These are phyloP conservation scores for Amphiprion clarkii DNA, from an alignment of 2,797 vertebrate genomes.

Conservation along the genomic window DNA sequence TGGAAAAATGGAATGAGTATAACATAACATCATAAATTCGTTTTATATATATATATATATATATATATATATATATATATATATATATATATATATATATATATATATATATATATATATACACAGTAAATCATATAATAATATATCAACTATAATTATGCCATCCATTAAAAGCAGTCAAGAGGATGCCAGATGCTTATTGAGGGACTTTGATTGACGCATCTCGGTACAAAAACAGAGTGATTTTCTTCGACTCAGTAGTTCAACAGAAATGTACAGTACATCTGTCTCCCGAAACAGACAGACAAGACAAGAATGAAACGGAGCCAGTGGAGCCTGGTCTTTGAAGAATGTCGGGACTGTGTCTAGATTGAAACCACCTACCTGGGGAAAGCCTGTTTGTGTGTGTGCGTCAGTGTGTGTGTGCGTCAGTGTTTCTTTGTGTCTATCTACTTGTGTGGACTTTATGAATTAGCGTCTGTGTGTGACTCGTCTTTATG, in stretches of 20 bases:
- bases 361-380: constrained; percentile 45
- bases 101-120: too few relatives aligned
- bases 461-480: constrained; percentile 31
- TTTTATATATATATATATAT: background rate
- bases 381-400: constrained; percentile 38
- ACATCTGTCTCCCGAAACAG: constrained; percentile 58
- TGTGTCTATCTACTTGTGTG: constrained; percentile 15
- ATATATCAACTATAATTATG: constrained; percentile 42
- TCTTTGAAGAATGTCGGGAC: constrained; percentile 57
- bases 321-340: constrained; percentile 41
- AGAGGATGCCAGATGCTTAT: constrained; percentile 63
- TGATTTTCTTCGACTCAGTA: constrained; percentile 59
- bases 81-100: too few relatives aligned
- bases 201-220: constrained; percentile 65
- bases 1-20: too few relatives aligned
- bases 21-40: background rate
- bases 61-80: too few relatives aligned
- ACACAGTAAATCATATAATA: background rate
- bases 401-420: background rate
- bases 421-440: constrained; percentile 10
- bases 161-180: constrained; percentile 45
- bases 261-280: constrained; percentile 58
- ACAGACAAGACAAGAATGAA: constrained; percentile 57
- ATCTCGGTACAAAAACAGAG: constrained; percentile 53
- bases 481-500: constrained; percentile 6